Evolutionary conservation across 2,113 vertebrate genomes (phyloP).

Genomic region (Ranitomeya variabilis): DNA sequence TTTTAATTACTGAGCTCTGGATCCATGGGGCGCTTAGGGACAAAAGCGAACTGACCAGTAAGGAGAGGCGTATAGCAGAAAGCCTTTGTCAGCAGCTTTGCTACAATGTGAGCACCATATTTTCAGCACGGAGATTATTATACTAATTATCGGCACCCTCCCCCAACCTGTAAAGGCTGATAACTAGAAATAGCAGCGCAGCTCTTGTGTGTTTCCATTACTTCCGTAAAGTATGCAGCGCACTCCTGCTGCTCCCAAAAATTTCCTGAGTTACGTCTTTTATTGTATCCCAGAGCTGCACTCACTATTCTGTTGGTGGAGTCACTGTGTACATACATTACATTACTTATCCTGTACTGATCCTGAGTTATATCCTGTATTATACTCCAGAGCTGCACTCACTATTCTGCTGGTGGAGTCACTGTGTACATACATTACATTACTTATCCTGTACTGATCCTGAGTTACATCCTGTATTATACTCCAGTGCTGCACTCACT

Average conservation of each 20-base stretch:
- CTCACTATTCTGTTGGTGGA: too few species aligned
- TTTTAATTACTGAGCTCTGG: conserved; percentile 35
- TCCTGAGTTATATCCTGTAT: too few species aligned
- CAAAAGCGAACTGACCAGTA: not conserved
- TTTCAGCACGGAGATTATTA: not conserved
- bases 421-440: too few species aligned
- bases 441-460: too few species aligned
- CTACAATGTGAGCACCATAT: not conserved
- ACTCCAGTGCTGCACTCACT: too few species aligned
- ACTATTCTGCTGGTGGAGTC: too few species aligned
- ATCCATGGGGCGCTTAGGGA: not conserved
- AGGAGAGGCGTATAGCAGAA: conserved; percentile 8
- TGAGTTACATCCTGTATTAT: too few species aligned
- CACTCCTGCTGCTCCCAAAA: not conserved
- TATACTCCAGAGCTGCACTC: too few species aligned
- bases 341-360: too few species aligned
- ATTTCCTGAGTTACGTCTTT: not conserved
- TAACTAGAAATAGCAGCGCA: not conserved
- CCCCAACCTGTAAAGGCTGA: not conserved
- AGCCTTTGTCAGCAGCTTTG: not conserved
- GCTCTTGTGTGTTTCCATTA: too few species aligned
- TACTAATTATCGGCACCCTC: not conserved
- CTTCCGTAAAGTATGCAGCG: not conserved
- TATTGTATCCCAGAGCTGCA: too few species aligned
- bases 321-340: too few species aligned